A percentile compares a stretch with the other conserved stretches of the same genome.
Evolutionary conservation across 1,140 invertebrate genomes (phyloP).

Genomic region (Zaprionus ornatus): DNA sequence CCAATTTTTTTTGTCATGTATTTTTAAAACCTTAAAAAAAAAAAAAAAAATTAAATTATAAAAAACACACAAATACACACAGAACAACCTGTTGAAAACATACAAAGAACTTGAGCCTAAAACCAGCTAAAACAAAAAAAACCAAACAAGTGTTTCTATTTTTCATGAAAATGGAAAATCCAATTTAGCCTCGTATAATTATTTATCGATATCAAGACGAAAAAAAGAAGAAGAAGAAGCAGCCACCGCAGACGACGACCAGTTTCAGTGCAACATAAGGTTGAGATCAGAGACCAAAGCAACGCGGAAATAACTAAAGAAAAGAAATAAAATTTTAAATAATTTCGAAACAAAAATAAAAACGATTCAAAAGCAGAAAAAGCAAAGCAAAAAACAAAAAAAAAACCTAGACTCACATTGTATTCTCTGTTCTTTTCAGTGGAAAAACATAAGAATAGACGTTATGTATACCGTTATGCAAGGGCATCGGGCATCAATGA

Average conservation of each 20-base stretch:
- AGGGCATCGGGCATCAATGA: neutral
- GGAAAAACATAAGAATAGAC: neutral
- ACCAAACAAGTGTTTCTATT: constrained; percentile 65
- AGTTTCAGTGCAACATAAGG: neutral
- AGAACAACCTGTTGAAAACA: constrained; percentile 30
- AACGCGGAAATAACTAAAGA: neutral
- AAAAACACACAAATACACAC: neutral
- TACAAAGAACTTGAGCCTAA: constrained; percentile 16
- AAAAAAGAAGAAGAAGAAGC: neutral
- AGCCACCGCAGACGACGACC: neutral
- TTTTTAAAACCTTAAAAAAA: constrained; percentile 51
- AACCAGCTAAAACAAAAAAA: constrained; percentile 6
- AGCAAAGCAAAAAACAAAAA: constrained; percentile 20
- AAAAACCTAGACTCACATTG: neutral
- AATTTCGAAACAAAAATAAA: constrained; percentile 41
- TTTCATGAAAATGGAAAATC: constrained; percentile 61
- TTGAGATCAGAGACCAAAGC: constrained; percentile 14
- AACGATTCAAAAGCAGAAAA: constrained; percentile 15
- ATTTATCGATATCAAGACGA: constrained; percentile 37
- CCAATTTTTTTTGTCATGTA: constrained; percentile 45
- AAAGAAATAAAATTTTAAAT: constrained; percentile 25
- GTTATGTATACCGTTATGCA: neutral
- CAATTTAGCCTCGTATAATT: constrained; percentile 39
- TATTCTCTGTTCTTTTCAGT: neutral
- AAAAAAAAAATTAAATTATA: constrained; percentile 17